phyloP scores from a whole-genome alignment of 2,888 invertebrate species.

The Argyra leucocephala region DNA sequence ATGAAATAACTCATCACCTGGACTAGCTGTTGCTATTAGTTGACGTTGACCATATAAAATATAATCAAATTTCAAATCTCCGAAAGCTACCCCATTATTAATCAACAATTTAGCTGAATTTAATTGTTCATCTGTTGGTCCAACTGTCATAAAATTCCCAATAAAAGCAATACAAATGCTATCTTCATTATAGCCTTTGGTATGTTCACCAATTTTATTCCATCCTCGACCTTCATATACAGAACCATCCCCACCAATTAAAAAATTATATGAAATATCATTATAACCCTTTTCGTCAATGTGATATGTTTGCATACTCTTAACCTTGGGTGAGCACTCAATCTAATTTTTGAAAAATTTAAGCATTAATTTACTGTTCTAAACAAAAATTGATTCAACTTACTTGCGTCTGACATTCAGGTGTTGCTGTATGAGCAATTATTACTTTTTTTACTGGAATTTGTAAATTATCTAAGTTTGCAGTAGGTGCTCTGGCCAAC shows the following conservation, averaged over 20 bases:
- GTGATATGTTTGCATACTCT: background rate
- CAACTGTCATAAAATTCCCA: conserved; percentile 51
- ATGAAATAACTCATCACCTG: conserved; percentile 51
- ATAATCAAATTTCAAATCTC: conserved; percentile 52
- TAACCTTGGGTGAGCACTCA: too few species aligned
- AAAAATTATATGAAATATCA: conserved; percentile 68
- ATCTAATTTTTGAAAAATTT: background rate
- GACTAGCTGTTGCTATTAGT: conserved; percentile 53
- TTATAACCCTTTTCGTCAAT: conserved; percentile 53
- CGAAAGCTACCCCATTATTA: conserved; percentile 48
- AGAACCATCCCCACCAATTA: conserved; percentile 67
- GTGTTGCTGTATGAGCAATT: conserved; percentile 15
- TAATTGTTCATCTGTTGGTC: conserved; percentile 47
- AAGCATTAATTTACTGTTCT: background rate
- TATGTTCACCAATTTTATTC: conserved; percentile 58
- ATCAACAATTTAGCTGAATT: conserved; percentile 51
- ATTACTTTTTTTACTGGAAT: conserved; percentile 8
- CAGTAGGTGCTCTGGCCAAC: background rate
- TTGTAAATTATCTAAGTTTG: background rate
- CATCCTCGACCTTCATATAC: conserved; percentile 67
- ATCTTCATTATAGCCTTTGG: conserved; percentile 51
- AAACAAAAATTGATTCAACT: background rate
- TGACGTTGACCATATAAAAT: conserved; percentile 57
- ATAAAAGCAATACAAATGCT: conserved; percentile 60
- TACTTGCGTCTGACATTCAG: conserved; percentile 30